Conservation (phyloP, 2,113 vertebrate species). For the Anseranas semipalmata region DNA sequence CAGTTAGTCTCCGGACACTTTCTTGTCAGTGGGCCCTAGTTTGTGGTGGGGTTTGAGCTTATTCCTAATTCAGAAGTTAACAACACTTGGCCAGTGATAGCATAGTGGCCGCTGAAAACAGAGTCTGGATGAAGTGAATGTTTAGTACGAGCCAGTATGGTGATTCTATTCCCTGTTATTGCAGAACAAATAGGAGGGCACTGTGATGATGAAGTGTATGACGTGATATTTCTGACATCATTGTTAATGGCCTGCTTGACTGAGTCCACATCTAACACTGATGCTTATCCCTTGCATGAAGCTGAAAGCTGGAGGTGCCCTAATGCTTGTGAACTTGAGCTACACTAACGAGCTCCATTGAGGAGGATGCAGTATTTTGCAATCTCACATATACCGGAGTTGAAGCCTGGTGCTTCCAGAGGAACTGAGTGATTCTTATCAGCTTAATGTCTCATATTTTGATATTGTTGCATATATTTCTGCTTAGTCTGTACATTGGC, state of each 20-base stretch:
- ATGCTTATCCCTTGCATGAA: background rate
- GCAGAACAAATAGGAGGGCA: background rate
- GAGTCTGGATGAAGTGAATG: background rate
- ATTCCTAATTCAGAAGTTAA: background rate
- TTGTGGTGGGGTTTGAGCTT: background rate
- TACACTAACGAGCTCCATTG: background rate
- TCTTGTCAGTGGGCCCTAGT: background rate
- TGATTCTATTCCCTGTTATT: background rate
- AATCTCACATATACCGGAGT: background rate
- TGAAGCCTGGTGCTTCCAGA: background rate
- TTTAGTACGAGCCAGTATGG: accelerated
- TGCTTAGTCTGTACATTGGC: background rate
- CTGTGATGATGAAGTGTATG: background rate
- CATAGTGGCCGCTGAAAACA: background rate
- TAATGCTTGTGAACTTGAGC: background rate
- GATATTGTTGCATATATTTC: background rate
- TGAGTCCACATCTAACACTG: background rate
- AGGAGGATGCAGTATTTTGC: background rate
- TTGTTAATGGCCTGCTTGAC: background rate
- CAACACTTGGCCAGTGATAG: background rate
- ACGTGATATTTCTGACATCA: background rate
- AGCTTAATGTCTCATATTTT: background rate
- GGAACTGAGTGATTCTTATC: background rate
- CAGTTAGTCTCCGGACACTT: background rate
- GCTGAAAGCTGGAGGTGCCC: background rate